phyloP scores from a whole-genome alignment of 2,888 invertebrate genomes.

The Rugalucina vietnamica region DNA sequence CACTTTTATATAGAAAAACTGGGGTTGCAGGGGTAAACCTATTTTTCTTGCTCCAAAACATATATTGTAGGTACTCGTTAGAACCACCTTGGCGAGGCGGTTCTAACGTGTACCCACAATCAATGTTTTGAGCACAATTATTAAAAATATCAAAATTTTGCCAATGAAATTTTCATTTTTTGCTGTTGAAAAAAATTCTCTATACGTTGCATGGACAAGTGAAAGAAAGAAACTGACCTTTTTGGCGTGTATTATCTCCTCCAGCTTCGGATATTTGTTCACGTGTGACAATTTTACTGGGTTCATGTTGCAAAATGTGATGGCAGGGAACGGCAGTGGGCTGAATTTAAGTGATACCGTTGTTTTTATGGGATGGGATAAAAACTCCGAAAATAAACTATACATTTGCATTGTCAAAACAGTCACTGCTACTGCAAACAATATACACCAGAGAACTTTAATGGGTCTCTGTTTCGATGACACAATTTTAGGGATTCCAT shows the following conservation, averaged over 20 bases:
- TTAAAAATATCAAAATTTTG: too few species aligned
- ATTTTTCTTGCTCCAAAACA: too few species aligned
- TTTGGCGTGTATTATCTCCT: conserved; percentile 33
- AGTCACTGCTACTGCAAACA: conserved; percentile 48
- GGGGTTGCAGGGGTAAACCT: too few species aligned
- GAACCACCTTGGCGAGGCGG: too few species aligned
- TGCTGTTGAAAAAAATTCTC: too few species aligned
- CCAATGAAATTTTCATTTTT: too few species aligned
- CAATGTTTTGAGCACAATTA: too few species aligned
- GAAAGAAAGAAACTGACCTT: background rate
- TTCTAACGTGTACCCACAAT: too few species aligned
- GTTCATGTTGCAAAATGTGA: conserved; percentile 74
- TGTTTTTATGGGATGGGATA: conserved; percentile 60
- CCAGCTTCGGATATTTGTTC: conserved; percentile 15
- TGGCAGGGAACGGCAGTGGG: conserved; percentile 64
- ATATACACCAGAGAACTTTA: conserved; percentile 51
- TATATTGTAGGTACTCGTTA: too few species aligned
- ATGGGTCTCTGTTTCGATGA: conserved; percentile 29
- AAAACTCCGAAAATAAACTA: conserved; percentile 49
- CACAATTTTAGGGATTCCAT: conserved; percentile 51
- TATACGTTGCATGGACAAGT: too few species aligned
- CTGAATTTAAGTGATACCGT: conserved; percentile 63
- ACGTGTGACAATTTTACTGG: conserved; percentile 54
- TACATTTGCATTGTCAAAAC: conserved; percentile 52
- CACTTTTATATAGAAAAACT: too few species aligned